Base-by-base conservation (phyloP, 2,888 invertebrate species). In the Carcina quercana region DNA sequence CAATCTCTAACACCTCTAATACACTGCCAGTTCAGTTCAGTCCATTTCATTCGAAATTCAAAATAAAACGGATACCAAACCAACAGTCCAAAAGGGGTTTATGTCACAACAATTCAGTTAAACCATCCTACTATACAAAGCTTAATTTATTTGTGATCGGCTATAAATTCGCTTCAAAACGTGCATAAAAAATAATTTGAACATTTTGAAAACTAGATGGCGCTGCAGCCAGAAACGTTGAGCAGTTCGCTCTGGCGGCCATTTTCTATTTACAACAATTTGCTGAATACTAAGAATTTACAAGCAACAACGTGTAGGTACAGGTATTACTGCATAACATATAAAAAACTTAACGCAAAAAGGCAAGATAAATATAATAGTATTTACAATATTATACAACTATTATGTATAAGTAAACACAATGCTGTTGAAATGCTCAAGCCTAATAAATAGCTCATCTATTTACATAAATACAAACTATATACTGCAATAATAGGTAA, bases 271-370 rank as follows among this genome's bases (percentile, higher is more conserved):
- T n/a, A n/a, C n/a, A n/a, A n/a, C n/a, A n/a, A n/a, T n/a, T n/a
- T n/a, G n/a, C n/a, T n/a, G n/a, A n/a, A n/a, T n/a, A n/a, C n/a
- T n/a, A n/a, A n/a, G n/a, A n/a, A n/a, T n/a, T n/a, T n/a, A n/a
- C n/a, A n/a, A n/a, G n/a, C n/a, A 45, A 52, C 37, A 47, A 53
- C 38, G 43, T 38, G 47, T 59, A 51, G 58, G 53, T 38, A 46
- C 59, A 51, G 58, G 53, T 69, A 72, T 71, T 69, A 72, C 71
- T 71, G 71, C 56, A 47, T 43, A 48, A 55, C 39, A 43, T 52
- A 59, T 48, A 57, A 56, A n/a, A 55, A 54, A 40, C 49, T 43
- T 45, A 47, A 38, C 28, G 32, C 29, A 38, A 43, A 50, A 47
- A 49, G 67, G 67, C 68, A 69, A 69, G 68, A 69, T 44, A 56